Conservation (phyloP, 2,797 vertebrate species). For the Paguma larvata region DNA sequence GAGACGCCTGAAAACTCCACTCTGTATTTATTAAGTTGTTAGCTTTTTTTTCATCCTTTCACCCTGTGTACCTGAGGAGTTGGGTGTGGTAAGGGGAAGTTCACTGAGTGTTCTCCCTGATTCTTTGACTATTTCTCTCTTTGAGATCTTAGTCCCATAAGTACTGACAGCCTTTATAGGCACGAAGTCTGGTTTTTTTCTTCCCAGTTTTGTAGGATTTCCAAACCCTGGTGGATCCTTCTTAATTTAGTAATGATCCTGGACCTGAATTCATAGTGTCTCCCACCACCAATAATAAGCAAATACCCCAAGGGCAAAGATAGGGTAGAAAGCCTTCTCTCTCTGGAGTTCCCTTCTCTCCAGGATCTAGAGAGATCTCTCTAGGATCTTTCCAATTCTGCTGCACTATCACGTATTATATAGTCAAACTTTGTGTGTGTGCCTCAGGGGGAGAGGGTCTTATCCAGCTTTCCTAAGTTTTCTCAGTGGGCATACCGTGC, state of each 20-base stretch:
- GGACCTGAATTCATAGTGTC: background rate
- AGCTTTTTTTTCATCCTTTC: background rate
- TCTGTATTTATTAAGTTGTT: background rate
- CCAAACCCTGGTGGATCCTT: background rate
- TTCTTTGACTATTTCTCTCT: background rate
- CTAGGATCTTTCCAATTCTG: background rate
- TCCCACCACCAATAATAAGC: background rate
- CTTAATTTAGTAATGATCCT: background rate
- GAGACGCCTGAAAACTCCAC: background rate
- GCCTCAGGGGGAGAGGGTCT: fast-evolving
- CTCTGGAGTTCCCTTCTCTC: background rate
- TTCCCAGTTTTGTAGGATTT: background rate
- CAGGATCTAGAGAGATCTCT: too few relatives aligned
- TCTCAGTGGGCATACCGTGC: background rate
- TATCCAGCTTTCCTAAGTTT: background rate
- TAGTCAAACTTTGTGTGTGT: background rate
- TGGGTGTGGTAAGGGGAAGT: background rate
- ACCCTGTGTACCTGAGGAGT: background rate
- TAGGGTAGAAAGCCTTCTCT: background rate
- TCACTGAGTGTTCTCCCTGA: background rate
- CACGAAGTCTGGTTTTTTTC: background rate
- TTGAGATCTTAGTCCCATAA: background rate
- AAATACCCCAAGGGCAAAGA: background rate
- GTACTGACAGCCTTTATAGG: background rate
- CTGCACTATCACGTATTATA: background rate